Conservation (phyloP, 2,888 invertebrate species). For the Pocota personata region DNA sequence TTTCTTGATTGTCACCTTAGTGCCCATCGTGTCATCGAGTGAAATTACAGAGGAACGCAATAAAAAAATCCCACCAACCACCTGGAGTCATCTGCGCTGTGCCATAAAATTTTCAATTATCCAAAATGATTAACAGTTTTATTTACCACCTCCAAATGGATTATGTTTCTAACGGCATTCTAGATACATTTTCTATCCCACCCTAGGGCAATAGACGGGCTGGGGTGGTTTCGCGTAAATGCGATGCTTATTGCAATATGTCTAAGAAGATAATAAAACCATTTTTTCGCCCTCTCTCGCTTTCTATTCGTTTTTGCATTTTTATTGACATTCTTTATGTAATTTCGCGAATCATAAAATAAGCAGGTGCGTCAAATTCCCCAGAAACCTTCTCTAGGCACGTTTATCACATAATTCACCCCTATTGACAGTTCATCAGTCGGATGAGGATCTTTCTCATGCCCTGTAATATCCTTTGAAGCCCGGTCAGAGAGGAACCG, state of each 20-base stretch:
- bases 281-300: not conserved
- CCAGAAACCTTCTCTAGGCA: conserved; percentile 25
- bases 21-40: conserved; percentile 29
- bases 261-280: conserved; percentile 51
- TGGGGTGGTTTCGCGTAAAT: not conserved
- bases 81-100: conserved; percentile 46
- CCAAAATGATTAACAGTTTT: conserved; percentile 68
- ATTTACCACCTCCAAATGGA: conserved; percentile 54
- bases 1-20: conserved; percentile 46
- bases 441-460: conserved; percentile 9
- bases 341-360: conserved; percentile 67
- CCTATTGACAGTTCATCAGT: conserved; percentile 70
- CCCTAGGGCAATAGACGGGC: not conserved
- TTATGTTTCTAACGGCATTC: conserved; percentile 20
- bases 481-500: conserved; percentile 54
- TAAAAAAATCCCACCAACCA: conserved; percentile 47
- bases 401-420: conserved; percentile 69
- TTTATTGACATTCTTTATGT: conserved; percentile 62
- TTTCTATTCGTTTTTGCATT: conserved; percentile 22
- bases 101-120: conserved; percentile 65
- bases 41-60: conserved; percentile 32
- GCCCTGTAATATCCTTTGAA: conserved; percentile 17
- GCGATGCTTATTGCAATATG: conserved; percentile 40
- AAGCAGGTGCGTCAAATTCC: conserved; percentile 63
- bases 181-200: not conserved